Conservation (phyloP, 35 echinoderm and acorn worm species). For the Nesometra sesokonis region DNA sequence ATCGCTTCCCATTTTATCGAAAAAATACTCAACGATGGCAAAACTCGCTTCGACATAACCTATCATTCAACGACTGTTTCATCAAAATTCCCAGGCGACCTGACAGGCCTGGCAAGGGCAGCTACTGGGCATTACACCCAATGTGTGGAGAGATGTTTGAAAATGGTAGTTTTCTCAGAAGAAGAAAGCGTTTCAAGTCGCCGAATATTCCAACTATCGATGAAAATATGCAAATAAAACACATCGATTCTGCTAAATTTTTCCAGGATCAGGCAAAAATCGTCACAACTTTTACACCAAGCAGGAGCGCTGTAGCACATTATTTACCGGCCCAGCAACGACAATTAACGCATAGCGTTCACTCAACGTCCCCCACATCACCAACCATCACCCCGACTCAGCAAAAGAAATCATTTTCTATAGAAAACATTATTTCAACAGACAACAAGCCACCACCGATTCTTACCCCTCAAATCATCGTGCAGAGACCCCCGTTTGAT, state of each 20-base stretch:
- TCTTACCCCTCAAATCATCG: background rate
- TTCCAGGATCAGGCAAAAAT: constrained; percentile 98
- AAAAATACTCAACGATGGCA: constrained; percentile 99
- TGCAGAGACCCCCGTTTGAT: background rate
- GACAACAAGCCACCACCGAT: constrained; percentile 67
- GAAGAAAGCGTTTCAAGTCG: constrained; percentile 94
- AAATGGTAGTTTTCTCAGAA: constrained; percentile 93
- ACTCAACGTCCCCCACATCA: constrained; percentile 32
- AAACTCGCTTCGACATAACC: constrained; percentile 91
- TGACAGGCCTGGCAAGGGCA: constrained; percentile 92
- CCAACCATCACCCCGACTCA: constrained; percentile 60
- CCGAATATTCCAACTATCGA: constrained; percentile 78
- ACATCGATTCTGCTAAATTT: constrained; percentile 81
- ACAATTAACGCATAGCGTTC: background rate
- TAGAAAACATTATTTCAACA: constrained; percentile 95
- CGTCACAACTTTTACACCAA: constrained; percentile 1
- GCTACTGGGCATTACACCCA: constrained; percentile 97
- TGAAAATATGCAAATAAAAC: constrained; percentile 86
- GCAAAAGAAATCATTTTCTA: constrained; percentile 87
- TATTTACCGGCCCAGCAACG: background rate
- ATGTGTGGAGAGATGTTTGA: constrained; percentile 98
- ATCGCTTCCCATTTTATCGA: constrained; percentile 93
- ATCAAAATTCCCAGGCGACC: constrained; percentile 96
- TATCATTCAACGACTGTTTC: constrained; percentile 98
- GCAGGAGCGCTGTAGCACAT: background rate